Evolutionary conservation across 2,113 vertebrate species (phyloP), one percentile per base, ranked within the genome.

Genomic region (Ondatra zibethicus): DNA sequence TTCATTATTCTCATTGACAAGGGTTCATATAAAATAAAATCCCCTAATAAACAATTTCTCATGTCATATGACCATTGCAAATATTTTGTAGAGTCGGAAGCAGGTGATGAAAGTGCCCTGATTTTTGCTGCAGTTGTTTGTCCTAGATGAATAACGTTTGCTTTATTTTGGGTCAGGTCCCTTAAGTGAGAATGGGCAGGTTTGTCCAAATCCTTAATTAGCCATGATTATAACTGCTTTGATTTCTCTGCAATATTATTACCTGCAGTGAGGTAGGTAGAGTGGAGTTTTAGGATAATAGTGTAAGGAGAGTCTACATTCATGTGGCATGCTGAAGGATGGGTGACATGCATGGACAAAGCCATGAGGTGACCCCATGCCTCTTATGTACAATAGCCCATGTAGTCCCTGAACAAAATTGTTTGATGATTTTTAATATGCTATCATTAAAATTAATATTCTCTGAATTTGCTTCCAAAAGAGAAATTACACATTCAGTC

Each of bases 331-430:
- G 13, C 86, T 47, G 5, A 63, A 58, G 39, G 14, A 42, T 29
- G 52, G 23, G 6, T 45, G 31, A 42, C 31, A 70, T n/a, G 72
- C 4, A 3, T 3, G 27, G 39, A 4, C 19, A 42, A 92, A 80
- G 11, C 42, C 52, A 33, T 39, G 50, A 45, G 6, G 25, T 75
- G 23, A 80, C 1, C 4, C 5, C 9, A 0, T 16, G 6, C 36
- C 10, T 77, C 1, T 0, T 31, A 13, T 36, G 25, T 25, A 17
- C 16, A 12, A 4, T 0, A 5, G 0, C 25, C 31, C 75, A 1
- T 87, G 58, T 27, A 68, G 27, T 88, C 45, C 42, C 42, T 33
- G 45, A 88, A 55, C 9, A 91, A 33, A 81, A 10, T 6, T 16
- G 45, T 66, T 89, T 65, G 58, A 39, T 3, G 33, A 63, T 5